Percentiles rank a stretch among this genome's conserved stretches.
phyloP scores from a whole-genome alignment of 2,888 invertebrate genomes.

The Drosophila kambysellisi region DNA sequence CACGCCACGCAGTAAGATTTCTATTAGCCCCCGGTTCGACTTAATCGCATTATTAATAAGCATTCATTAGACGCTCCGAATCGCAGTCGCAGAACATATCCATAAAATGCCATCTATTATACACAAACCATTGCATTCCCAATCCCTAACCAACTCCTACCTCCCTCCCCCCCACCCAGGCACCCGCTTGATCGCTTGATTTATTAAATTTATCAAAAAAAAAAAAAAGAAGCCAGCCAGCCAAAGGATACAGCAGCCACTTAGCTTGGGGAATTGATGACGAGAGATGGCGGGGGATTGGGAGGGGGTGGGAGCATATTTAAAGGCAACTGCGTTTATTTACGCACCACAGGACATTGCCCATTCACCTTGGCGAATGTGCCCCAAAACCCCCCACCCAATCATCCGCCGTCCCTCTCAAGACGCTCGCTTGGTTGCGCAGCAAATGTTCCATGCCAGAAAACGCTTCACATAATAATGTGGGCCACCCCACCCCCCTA shows the following conservation, averaged over 20 bases:
- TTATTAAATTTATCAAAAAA: constrained; percentile 70
- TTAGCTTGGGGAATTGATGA: constrained; percentile 26
- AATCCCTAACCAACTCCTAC: background rate
- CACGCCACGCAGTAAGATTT: constrained; percentile 18
- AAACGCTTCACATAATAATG: constrained; percentile 55
- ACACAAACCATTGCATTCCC: constrained; percentile 67
- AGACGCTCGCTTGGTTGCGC: constrained; percentile 63
- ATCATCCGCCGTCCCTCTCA: constrained; percentile 9
- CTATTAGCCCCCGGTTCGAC: constrained; percentile 19
- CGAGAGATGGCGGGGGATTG: background rate
- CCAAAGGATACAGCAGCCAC: constrained; percentile 23
- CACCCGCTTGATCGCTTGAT: constrained; percentile 52
- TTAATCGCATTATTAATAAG: constrained; percentile 75
- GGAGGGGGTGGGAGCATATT: constrained; percentile 43
- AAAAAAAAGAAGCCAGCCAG: constrained; percentile 1
- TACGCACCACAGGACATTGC: constrained; percentile 73
- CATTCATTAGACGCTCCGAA: constrained; percentile 60
- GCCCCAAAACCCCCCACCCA: background rate
- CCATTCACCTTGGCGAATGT: constrained; percentile 62
- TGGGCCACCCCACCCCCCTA: background rate
- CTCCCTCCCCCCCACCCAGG: constrained; percentile 4
- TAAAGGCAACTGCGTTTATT: constrained; percentile 67
- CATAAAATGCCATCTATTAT: constrained; percentile 71
- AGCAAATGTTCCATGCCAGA: constrained; percentile 69
- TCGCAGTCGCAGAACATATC: constrained; percentile 47